These are phyloP conservation scores for Tipula helvola DNA, from an alignment of 2,888 invertebrate genomes.

Conservation along the genomic window DNA sequence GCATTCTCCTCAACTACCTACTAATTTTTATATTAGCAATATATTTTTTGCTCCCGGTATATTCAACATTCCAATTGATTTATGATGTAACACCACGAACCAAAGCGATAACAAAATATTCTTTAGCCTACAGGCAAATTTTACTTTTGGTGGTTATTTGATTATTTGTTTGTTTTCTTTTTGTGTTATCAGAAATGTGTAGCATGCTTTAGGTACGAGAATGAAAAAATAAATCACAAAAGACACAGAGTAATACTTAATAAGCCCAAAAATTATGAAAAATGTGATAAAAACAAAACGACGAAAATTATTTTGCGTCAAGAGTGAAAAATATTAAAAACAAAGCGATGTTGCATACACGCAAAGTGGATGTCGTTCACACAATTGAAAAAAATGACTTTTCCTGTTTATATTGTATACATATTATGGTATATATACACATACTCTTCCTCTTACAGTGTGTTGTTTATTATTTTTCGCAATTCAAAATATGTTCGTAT, in stretches of 20 bases:
- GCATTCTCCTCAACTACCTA: no score
- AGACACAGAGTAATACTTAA: background rate
- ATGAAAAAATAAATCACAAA: background rate
- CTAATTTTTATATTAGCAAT: no score
- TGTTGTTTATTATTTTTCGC: background rate
- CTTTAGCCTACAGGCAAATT: background rate
- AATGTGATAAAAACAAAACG: background rate
- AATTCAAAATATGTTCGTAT: background rate
- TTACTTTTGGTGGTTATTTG: no score
- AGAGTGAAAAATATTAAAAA: background rate
- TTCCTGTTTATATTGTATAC: background rate
- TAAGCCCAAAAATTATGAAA: background rate
- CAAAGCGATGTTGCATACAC: background rate
- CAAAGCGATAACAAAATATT: background rate
- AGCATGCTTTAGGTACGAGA: background rate
- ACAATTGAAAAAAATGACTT: background rate
- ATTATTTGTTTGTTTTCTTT: background rate
- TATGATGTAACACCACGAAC: background rate
- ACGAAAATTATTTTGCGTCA: background rate
- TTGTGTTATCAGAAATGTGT: background rate
- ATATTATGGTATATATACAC: no score
- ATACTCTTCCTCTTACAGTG: background rate
- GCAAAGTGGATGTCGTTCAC: background rate
- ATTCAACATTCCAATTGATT: no score
- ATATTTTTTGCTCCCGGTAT: no score